These are phyloP conservation scores for Xylocopa sonorina DNA, from an alignment of 1,140 invertebrate genomes.

Conservation along the genomic window DNA sequence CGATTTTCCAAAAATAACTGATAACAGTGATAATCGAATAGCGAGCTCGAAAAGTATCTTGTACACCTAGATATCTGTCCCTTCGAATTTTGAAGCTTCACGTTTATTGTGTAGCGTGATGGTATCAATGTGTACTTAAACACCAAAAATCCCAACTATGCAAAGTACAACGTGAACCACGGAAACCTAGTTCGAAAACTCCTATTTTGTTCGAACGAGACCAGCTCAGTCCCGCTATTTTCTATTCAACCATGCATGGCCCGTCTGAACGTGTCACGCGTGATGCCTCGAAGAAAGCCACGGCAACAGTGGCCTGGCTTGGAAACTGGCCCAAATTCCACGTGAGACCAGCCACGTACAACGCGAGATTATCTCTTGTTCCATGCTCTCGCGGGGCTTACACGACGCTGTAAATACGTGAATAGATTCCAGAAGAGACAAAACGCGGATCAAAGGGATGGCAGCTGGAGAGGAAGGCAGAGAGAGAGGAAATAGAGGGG, in stretches of 20 bases:
- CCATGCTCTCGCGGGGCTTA: background rate
- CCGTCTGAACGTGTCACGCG: background rate
- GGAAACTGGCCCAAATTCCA: background rate
- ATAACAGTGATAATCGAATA: too few relatives aligned
- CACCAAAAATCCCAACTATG: too few relatives aligned
- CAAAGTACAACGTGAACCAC: too few relatives aligned
- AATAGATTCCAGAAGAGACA: slow-evolving; percentile 2
- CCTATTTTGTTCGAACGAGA: background rate
- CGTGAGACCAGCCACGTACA: too few relatives aligned
- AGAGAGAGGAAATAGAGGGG: background rate
- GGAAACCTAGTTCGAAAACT: background rate
- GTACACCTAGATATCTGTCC: too few relatives aligned
- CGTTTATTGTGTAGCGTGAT: too few relatives aligned
- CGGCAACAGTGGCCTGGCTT: background rate
- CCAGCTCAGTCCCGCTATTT: background rate
- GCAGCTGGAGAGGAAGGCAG: background rate
- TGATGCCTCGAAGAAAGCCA: background rate
- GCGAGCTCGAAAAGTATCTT: too few relatives aligned
- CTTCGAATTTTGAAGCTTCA: too few relatives aligned
- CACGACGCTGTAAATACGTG: background rate
- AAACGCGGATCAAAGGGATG: slow-evolving; percentile 22
- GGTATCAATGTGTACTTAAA: too few relatives aligned
- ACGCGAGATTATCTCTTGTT: background rate
- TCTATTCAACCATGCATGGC: background rate
- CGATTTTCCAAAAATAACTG: too few relatives aligned